Conservation (phyloP, 92 coral and sea anemone genomes). For the Siderastrea siderea region DNA sequence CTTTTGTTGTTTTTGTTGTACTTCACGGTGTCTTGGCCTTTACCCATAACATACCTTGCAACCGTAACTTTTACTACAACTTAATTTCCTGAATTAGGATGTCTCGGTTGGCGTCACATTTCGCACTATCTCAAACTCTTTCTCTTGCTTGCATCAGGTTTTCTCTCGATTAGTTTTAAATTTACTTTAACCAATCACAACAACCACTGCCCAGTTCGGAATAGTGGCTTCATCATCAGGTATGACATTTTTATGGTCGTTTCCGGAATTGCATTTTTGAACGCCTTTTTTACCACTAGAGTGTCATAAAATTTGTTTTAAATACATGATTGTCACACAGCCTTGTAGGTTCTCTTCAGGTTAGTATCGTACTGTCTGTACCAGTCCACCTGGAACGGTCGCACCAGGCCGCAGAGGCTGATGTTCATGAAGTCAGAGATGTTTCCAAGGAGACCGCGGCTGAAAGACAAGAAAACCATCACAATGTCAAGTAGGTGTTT, state of each 20-base stretch:
- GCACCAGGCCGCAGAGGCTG: constrained; percentile 84
- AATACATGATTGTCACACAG: constrained; percentile 25
- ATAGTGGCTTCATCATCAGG: no score
- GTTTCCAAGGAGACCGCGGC: constrained; percentile 93
- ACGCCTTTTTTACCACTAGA: background rate
- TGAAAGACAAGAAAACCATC: constrained; percentile 35
- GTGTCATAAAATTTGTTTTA: background rate
- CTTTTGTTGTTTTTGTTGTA: no score
- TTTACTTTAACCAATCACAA: no score
- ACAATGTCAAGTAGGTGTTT: background rate
- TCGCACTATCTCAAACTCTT: no score
- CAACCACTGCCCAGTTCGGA: no score
- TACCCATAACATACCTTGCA: no score
- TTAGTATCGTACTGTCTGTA: constrained; percentile 66
- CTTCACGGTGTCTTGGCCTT: no score
- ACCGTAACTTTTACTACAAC: no score
- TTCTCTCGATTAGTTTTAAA: no score
- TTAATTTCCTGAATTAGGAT: no score
- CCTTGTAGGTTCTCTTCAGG: constrained; percentile 29
- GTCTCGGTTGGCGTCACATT: no score
- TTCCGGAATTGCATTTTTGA: background rate
- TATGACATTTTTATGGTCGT: background rate
- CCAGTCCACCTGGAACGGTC: constrained; percentile 88
- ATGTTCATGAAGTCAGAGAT: constrained; percentile 90
- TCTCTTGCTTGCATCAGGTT: no score